Conservation (phyloP, 1,140 invertebrate genomes). For the Papilio helenus region DNA sequence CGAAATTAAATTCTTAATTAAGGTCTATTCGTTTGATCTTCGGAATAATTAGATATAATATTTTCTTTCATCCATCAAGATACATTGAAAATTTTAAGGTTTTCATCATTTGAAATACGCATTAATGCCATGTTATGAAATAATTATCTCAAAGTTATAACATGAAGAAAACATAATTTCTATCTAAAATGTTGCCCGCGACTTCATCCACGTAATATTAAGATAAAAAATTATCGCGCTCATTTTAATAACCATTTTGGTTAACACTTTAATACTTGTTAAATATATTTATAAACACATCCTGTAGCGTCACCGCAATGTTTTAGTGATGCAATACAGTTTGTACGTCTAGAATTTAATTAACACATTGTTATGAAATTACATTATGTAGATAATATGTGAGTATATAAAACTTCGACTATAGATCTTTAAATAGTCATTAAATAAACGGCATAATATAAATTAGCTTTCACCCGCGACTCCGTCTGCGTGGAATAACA, state of each 20-base stretch:
- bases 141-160: background rate
- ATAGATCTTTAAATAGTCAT: background rate
- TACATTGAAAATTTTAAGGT: background rate
- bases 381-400: background rate
- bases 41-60: constrained; percentile 29
- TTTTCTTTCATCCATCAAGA: constrained; percentile 18
- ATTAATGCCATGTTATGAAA: background rate
- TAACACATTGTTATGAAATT: background rate
- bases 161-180: background rate
- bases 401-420: background rate
- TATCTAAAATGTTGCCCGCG: no score
- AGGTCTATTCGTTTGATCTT: constrained; percentile 30
- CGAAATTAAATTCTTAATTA: constrained; percentile 28
- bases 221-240: no score
- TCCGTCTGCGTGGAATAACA: no score
- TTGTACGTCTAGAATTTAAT: background rate
- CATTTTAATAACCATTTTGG: no score
- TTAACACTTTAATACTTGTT: background rate
- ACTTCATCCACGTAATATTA: no score
- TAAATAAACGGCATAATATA: background rate
- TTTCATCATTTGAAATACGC: background rate
- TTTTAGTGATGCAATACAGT: background rate
- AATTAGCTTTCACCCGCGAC: no score
- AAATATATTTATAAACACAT: background rate
- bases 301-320: background rate